Percentiles rank a stretch among this genome's conserved stretches.
These are phyloP conservation scores for Reticulitermes speratus DNA, from an alignment of 1,140 invertebrate species.

Conservation along the genomic window DNA sequence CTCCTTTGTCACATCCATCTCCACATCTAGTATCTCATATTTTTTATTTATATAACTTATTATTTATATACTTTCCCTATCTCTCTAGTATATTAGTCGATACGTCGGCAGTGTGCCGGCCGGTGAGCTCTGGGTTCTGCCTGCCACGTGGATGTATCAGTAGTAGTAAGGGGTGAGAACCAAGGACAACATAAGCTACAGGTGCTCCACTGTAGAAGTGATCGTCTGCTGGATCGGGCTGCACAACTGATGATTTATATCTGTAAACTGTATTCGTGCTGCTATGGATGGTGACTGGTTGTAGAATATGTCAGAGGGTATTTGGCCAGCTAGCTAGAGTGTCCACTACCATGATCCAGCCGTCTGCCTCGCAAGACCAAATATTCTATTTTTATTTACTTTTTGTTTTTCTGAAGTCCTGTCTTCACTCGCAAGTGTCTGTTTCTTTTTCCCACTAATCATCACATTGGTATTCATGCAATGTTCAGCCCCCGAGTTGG, in stretches of 20 bases:
- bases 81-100: conserved; percentile 26
- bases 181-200: neutral
- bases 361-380: conserved; percentile 28
- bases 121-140: neutral
- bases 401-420: conserved; percentile 30
- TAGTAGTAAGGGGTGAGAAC: neutral
- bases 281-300: conserved; percentile 24
- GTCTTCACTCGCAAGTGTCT: conserved; percentile 27
- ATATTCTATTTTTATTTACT: conserved; percentile 20
- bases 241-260: conserved; percentile 29
- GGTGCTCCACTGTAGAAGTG: neutral
- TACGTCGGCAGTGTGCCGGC: conserved; percentile 20
- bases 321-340: conserved; percentile 26
- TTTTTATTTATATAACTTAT: conserved; percentile 30
- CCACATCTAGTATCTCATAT: conserved; percentile 28
- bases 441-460: conserved; percentile 25
- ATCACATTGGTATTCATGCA: conserved; percentile 22
- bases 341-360: conserved; percentile 29
- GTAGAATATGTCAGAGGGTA: neutral
- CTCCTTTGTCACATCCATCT: conserved; percentile 32
- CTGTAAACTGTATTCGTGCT: conserved; percentile 42
- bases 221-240: neutral
- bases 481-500: conserved; percentile 21
- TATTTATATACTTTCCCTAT: conserved; percentile 25
- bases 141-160: neutral